Percentiles rank a stretch among this genome's conserved stretches.
Conservation (phyloP, 1,140 invertebrate genomes). For the Ceratosolen solmsi region DNA sequence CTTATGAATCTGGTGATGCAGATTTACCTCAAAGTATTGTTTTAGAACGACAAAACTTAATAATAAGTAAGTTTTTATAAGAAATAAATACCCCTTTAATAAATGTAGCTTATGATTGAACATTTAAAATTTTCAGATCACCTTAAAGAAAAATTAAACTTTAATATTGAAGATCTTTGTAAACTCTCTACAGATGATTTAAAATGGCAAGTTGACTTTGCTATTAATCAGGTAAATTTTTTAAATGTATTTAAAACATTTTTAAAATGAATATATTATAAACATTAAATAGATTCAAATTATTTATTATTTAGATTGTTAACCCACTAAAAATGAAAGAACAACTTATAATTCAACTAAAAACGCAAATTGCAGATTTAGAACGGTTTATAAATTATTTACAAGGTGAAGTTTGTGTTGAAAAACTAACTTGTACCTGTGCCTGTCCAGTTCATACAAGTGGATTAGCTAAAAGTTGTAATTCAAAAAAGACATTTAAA, state of each 20-base stretch:
- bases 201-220: conserved; percentile 83
- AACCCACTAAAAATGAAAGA: conserved; percentile 97
- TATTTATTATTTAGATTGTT: conserved; percentile 82
- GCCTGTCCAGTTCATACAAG: conserved; percentile 78
- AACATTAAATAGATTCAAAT: conserved; percentile 29
- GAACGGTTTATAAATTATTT: conserved; percentile 97
- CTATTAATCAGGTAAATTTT: conserved; percentile 78
- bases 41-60: conserved; percentile 90
- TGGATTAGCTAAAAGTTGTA: conserved; percentile 51
- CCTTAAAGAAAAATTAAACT: conserved; percentile 83
- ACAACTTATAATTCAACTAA: conserved; percentile 93
- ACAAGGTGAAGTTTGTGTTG: conserved; percentile 82
- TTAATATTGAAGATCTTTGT: conserved; percentile 85
- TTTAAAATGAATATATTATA: background rate
- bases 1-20: conserved; percentile 89
- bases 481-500: conserved; percentile 63
- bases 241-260: background rate
- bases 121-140: conserved; percentile 74
- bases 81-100: background rate
- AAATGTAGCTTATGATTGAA: conserved; percentile 27
- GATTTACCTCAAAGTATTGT: conserved; percentile 87
- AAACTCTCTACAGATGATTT: conserved; percentile 84
- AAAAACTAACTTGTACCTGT: conserved; percentile 76
- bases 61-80: conserved; percentile 77
- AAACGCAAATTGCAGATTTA: conserved; percentile 96